Base-by-base conservation (phyloP, 2,888 invertebrate genomes). In the Kryphioiulus occultus region DNA sequence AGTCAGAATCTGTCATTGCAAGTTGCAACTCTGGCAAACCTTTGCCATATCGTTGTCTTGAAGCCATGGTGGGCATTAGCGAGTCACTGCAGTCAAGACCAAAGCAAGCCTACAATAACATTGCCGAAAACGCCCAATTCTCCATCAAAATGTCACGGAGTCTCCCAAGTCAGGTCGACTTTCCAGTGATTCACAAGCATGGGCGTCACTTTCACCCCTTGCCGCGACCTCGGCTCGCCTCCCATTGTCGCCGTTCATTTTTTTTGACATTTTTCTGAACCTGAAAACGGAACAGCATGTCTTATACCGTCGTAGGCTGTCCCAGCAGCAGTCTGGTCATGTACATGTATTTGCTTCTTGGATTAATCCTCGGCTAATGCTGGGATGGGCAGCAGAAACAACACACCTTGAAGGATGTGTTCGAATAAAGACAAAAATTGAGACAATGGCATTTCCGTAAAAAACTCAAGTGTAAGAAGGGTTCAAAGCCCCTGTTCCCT, bases 131-230 rank as follows among this genome's bases (percentile, higher is more conserved):
- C 47, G 47, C 47, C 47, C 47, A 47, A 47, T 47, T 15, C 5
- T 1, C 47, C 47, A 47, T 4, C 42, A 42, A 10, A 42, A 7
- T 42, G 4, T 5, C 15, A 2, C 15, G 10, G 1, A 10, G 17
- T 47, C 12, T 47, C 17, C 47, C 15, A 47, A 47, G 12, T 15
- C 47, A 1, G 47, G n/a, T n/a, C 59, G 59, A 59, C n/a, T 59
- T 59, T 59, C n/a, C 26, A 68, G n/a, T 68, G 68, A 68, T 9
- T 68, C 68, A 68, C 4, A 0, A 26, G 22, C 47, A 68, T 68
- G 68, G 68, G 68, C 68, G 68, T 68, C 68, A 10, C 26, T 68
- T 68, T 68, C 26, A 68, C 68, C 68, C 68, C 68, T 68, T 68
- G 68, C 5, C 22, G 59, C 22, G 59, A 68, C 68, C 68, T 68